Conservation (phyloP, 2,113 vertebrate species). For the Amphiprion ocellaris region DNA sequence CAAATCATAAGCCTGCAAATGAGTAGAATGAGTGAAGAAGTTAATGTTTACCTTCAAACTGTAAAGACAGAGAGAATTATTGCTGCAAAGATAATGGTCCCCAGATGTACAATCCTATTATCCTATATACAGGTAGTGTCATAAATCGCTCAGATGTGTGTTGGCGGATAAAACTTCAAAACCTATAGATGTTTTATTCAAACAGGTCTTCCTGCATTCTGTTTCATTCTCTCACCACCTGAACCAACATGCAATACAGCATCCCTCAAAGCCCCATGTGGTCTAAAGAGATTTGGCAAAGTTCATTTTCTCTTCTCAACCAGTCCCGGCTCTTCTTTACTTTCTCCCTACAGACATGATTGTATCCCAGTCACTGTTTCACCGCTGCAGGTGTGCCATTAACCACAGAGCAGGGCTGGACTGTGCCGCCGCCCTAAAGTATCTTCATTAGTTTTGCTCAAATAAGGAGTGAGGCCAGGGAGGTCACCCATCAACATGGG, state of each 20-base stretch:
- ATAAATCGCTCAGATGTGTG: not conserved
- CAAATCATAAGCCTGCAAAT: not conserved
- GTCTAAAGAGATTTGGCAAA: slow-evolving; percentile 31
- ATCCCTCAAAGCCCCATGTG: not conserved
- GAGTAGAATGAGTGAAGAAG: not conserved
- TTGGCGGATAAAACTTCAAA: not conserved
- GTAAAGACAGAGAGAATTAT: not conserved
- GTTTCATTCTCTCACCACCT: slow-evolving; percentile 11
- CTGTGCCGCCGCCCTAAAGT: slow-evolving; percentile 24
- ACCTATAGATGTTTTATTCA: slow-evolving; percentile 8
- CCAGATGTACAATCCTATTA: not conserved
- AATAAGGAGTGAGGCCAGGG: slow-evolving; percentile 38
- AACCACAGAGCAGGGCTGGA: slow-evolving; percentile 28
- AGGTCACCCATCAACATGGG: slow-evolving; percentile 58
- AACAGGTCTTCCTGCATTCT: not conserved
- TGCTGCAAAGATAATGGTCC: not conserved
- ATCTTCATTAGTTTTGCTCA: slow-evolving; percentile 60
- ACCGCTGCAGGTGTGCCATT: slow-evolving; percentile 31
- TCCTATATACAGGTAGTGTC: not conserved
- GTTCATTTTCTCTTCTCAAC: slow-evolving; percentile 39
- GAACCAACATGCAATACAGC: not conserved
- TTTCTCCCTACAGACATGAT: slow-evolving; percentile 30
- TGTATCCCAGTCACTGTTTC: slow-evolving; percentile 40
- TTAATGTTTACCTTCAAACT: not conserved
- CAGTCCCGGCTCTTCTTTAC: slow-evolving; percentile 8